Evolutionary conservation across 2,888 invertebrate genomes (phyloP), one percentile per base, ranked within the genome.

Genomic region (Epirrhoe tristata): DNA sequence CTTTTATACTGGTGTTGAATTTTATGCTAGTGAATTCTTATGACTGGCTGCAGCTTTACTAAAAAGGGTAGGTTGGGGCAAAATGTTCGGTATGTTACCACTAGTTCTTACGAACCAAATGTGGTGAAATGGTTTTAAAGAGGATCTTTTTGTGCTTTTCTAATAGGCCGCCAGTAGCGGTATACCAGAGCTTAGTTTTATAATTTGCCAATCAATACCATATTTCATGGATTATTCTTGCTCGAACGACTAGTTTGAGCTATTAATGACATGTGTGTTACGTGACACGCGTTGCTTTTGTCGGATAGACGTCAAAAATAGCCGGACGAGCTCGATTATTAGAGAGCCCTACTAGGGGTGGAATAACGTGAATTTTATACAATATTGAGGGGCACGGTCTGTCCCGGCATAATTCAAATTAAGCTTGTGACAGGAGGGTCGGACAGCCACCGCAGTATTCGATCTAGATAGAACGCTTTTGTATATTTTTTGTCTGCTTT

Each of bases 331-430:
- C n/a, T 12, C n/a, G 24, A 5, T 17, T 10, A 12, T 1, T 8
- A 43, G 24, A 39, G 0, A 48, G 43, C 24, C 55, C 58, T 58
- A 43, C 51, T 52, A 55, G 78, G 83, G 82, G 76, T 79, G 71
- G 70, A 80, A 84, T 81, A 84, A 84, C 81, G 81, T 80, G 85
- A 85, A 85, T 85, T 87, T 85, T 87, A 86, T 88, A 84, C 81
- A 80, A 74, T 85, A 84, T 82, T 77, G 84, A 78, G 77, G 80
- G 79, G 73, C 60, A 76, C 70, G 74, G 86, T 83, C 86, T 83
- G 85, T 77, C 81, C 84, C 80, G 78, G 78, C 86, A 89, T 92
- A 89, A 92, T 90, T 92, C 91, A 91, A 91, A 91, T 91, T 91
- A 91, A 88, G 87, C 87, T 81, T 86, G 82, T 86, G 89, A 87